phyloP scores from a whole-genome alignment of 2,888 invertebrate species.

The Dromius quadrimaculatus region DNA sequence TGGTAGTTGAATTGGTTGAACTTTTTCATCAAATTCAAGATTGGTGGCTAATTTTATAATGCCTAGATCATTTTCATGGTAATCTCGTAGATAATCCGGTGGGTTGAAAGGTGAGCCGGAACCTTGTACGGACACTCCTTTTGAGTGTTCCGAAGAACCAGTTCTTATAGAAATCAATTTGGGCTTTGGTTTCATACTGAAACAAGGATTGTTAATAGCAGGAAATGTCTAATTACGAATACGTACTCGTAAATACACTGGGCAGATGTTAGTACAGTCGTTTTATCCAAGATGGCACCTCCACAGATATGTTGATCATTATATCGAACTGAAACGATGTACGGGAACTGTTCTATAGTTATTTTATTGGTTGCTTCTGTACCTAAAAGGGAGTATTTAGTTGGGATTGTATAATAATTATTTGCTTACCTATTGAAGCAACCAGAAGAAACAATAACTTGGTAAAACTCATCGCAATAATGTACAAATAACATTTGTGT shows the following conservation, averaged over 20 bases:
- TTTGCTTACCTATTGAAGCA: no score
- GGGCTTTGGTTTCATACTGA: background rate
- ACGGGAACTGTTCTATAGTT: background rate
- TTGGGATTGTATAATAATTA: no score
- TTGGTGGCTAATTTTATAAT: constrained; percentile 6
- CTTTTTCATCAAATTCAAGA: background rate
- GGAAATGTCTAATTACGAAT: no score
- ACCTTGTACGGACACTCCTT: background rate
- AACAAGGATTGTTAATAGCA: no score
- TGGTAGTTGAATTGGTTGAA: background rate
- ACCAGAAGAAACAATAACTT: no score
- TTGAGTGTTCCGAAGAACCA: constrained; percentile 10
- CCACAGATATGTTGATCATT: background rate
- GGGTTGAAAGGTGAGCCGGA: background rate
- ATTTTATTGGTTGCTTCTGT: no score
- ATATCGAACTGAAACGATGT: background rate
- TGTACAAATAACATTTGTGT: no score
- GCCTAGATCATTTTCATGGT: constrained; percentile 24
- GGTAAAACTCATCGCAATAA: no score
- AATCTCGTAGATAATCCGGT: background rate
- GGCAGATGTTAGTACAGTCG: background rate
- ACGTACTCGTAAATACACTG: background rate
- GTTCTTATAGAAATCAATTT: background rate
- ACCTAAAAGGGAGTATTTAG: no score
- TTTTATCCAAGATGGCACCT: background rate